Evolutionary conservation across 1,140 invertebrate species (phyloP), one percentile per base, ranked within the genome.

Genomic region (Drosophila arizonae): DNA sequence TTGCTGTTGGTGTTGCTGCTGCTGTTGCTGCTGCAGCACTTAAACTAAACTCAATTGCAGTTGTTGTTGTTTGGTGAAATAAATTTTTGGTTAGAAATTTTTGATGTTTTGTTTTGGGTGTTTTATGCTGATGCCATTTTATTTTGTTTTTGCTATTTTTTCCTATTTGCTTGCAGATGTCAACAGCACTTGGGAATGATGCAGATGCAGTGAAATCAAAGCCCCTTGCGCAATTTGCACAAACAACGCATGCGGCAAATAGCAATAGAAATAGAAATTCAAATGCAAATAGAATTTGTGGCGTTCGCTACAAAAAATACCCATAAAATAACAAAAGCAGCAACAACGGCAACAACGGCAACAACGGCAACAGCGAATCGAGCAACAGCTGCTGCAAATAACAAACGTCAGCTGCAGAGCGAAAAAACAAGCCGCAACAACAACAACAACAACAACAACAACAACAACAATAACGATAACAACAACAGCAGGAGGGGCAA

Each of bases 271-370:
- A 88, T 79, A 70, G 82, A 76, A 88, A 87, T 87, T 88, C 79
- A 72, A 87, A 82, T 87, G 72, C 81, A 85, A 85, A 87, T 87
- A 76, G 73, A 72, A 82, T 79, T 84, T 84, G 80, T 77, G 67
- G 75, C 76, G 55, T 69, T 51, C 66, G 55, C 70, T 56, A 43
- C 41, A 57, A 71, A 63, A 69, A 77, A 78, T 66, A 70, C 55
- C 64, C 75, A 81, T 81, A 76, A 81, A 87, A 81, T 76, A 82
- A 76, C 70, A 73, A 68, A 48, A 70, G 56, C 57, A 75, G 66
- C 66, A 62, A 75, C 72, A 79, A 71, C 75, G 57, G 50, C 72
- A 79, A 30, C 28, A 28, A 28, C 26, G 26, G 5, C 3, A 28
- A 5, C 3, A 30, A 30, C 28, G 28, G 28, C 28, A 57, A 41